Conservation (phyloP, 35 echinoderm and acorn worm species). For the Apostichopus californicus region DNA sequence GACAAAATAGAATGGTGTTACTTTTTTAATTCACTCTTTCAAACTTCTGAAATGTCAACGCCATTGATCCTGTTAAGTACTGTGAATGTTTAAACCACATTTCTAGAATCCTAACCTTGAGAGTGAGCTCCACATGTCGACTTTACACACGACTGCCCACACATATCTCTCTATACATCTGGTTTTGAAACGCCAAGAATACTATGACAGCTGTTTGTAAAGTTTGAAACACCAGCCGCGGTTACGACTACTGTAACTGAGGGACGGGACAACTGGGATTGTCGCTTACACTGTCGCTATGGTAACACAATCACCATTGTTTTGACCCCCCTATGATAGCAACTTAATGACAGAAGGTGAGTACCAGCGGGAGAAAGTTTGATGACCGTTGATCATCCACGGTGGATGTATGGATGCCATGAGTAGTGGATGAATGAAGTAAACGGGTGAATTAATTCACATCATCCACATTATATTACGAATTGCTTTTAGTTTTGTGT, state of each 20-base stretch:
- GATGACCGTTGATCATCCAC: neutral
- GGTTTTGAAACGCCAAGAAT: neutral
- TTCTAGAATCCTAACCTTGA: neutral
- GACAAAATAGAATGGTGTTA: too few relatives aligned
- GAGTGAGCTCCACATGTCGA: neutral
- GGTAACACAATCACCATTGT: neutral
- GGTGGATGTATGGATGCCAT: too few relatives aligned
- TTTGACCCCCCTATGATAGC: neutral
- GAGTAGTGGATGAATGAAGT: too few relatives aligned
- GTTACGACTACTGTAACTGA: neutral
- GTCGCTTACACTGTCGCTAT: neutral
- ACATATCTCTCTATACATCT: neutral
- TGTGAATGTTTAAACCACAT: too few relatives aligned
- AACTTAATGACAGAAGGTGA: neutral
- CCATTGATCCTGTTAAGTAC: too few relatives aligned
- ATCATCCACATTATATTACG: too few relatives aligned
- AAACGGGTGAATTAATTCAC: too few relatives aligned
- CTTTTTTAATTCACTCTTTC: too few relatives aligned
- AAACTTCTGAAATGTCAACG: too few relatives aligned
- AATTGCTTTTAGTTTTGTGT: too few relatives aligned
- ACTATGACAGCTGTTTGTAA: neutral
- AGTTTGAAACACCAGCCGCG: neutral
- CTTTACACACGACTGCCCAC: neutral
- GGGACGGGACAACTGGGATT: neutral
- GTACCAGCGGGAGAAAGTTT: neutral